phyloP scores from a whole-genome alignment of 2,797 vertebrate genomes.

The Taeniopygia guttata region DNA sequence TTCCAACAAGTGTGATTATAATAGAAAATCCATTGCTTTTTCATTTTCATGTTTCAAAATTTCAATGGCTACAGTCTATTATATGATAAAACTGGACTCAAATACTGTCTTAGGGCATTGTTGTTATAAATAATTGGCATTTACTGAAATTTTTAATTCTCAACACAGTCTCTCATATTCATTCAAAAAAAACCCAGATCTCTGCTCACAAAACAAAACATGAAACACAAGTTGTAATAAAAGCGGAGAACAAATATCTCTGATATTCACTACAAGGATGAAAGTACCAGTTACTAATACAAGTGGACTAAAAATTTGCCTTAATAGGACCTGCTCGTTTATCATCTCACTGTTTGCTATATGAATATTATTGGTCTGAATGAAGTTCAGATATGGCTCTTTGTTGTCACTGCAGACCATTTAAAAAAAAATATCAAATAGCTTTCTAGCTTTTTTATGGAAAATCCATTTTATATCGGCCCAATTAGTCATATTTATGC shows the following conservation, averaged over 20 bases:
- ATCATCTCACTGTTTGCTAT: background rate
- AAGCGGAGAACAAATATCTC: background rate
- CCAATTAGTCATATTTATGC: background rate
- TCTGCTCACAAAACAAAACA: background rate
- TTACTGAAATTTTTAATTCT: background rate
- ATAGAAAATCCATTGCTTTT: constrained; percentile 31
- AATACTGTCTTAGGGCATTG: background rate
- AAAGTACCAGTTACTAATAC: background rate
- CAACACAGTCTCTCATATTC: background rate
- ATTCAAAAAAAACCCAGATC: background rate
- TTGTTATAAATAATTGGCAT: background rate
- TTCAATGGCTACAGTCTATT: background rate
- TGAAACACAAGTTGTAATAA: background rate
- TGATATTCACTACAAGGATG: background rate
- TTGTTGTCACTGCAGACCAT: background rate
- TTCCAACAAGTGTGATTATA: background rate
- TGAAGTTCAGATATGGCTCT: constrained; percentile 26
- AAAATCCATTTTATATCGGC: background rate
- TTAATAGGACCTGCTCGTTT: background rate
- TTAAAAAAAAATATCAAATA: background rate
- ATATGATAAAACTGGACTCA: background rate
- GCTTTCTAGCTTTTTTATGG: background rate
- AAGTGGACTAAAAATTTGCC: background rate
- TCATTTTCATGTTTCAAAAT: constrained; percentile 25
- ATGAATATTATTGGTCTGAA: background rate